phyloP scores from a whole-genome alignment of 2,888 invertebrate species.

The Spatulosminthurus flaviceps region DNA sequence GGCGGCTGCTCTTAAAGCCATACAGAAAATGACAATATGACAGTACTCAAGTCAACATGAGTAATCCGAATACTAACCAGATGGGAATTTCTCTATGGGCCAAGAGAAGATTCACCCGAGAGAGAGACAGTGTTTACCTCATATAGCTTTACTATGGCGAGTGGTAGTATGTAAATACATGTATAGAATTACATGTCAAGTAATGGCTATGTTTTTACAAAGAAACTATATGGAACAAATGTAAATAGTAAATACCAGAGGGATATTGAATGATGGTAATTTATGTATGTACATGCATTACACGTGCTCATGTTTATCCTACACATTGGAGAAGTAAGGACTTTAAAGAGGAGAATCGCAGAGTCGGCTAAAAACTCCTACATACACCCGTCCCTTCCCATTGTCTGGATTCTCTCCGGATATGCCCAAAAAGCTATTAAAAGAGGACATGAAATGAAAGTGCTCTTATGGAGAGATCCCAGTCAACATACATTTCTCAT shows the following conservation, averaged over 20 bases:
- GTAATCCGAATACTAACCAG: conserved; percentile 41
- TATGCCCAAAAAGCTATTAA: conserved; percentile 10
- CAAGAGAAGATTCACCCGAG: not conserved
- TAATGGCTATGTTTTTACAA: too few relatives aligned
- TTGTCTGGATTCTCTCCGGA: not conserved
- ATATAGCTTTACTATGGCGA: too few relatives aligned
- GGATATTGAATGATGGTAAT: too few relatives aligned
- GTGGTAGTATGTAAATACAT: too few relatives aligned
- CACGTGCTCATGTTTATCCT: too few relatives aligned
- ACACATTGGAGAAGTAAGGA: not conserved
- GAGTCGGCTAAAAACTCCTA: not conserved
- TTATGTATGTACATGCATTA: too few relatives aligned
- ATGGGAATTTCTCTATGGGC: conserved; percentile 30
- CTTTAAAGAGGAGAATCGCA: not conserved
- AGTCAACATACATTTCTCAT: not conserved
- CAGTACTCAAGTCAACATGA: conserved; percentile 35
- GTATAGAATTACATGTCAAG: too few relatives aligned
- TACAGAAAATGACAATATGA: conserved; percentile 27
- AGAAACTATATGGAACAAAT: too few relatives aligned
- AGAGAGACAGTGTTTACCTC: not conserved
- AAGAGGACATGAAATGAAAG: conserved; percentile 1
- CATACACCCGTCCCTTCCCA: not conserved
- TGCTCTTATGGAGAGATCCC: not conserved
- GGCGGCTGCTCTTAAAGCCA: conserved; percentile 7
- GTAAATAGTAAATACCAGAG: too few relatives aligned